Conservation (phyloP, 2,888 invertebrate species). For the Polia nebulosa region DNA sequence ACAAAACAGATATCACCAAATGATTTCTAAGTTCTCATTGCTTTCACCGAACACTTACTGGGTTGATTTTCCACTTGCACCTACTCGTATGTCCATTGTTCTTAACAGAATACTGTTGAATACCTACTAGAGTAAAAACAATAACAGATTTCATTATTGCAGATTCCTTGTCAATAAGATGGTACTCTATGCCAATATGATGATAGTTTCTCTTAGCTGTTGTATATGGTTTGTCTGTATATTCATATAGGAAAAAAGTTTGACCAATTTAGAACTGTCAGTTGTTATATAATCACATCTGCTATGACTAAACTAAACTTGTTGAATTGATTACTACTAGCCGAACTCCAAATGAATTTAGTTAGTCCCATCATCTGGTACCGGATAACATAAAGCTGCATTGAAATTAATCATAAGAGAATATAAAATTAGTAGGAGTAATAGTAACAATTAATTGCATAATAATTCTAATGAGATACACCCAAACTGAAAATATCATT, state of each 20-base stretch:
- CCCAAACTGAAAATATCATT: slow-evolving; percentile 5
- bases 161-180: slow-evolving; percentile 22
- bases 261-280: not conserved
- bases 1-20: slow-evolving; percentile 71
- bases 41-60: slow-evolving; percentile 82
- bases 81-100: slow-evolving; percentile 81
- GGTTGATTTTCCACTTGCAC: slow-evolving; percentile 79
- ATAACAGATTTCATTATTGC: slow-evolving; percentile 23
- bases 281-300: not conserved
- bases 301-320: not conserved
- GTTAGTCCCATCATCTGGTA: not conserved
- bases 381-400: slow-evolving; percentile 12
- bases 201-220: not conserved
- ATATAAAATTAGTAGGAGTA: slow-evolving; percentile 15
- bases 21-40: slow-evolving; percentile 84
- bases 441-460: slow-evolving; percentile 14
- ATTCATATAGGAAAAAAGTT: not conserved
- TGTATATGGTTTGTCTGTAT: not conserved
- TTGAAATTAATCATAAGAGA: slow-evolving; percentile 4
- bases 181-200: not conserved
- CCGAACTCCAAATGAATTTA: not conserved
- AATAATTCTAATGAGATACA: slow-evolving; percentile 26
- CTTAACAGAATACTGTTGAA: slow-evolving; percentile 61
- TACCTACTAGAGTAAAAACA: slow-evolving; percentile 35
- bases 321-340: not conserved